Percentiles rank a stretch among this genome's conserved stretches.
phyloP scores from a whole-genome alignment of 2,113 vertebrate species.

The Callopanchax toddi region DNA sequence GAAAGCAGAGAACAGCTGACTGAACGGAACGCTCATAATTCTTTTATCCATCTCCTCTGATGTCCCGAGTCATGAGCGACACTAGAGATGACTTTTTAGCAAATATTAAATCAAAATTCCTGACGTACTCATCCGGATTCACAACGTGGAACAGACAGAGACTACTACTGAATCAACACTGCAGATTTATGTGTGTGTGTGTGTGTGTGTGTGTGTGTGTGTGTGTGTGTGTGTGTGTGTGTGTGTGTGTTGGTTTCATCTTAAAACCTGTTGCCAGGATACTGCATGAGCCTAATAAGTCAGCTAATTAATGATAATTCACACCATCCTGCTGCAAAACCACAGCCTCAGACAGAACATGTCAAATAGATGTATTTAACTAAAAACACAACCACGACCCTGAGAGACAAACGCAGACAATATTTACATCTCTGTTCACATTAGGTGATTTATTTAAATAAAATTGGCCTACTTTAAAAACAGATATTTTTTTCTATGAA shows the following conservation, averaged over 20 bases:
- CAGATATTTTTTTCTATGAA: neutral
- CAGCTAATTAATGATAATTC: constrained; percentile 54
- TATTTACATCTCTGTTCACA: neutral
- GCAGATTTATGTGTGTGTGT: neutral
- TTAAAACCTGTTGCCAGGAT: constrained; percentile 57
- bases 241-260: constrained; percentile 16
- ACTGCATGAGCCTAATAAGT: constrained; percentile 35
- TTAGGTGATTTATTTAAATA: neutral
- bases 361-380: neutral
- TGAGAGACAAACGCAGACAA: neutral
- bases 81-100: constrained; percentile 7
- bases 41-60: constrained; percentile 24
- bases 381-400: neutral
- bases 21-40: neutral
- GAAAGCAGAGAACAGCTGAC: constrained; percentile 18
- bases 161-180: neutral
- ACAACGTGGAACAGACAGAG: constrained; percentile 25
- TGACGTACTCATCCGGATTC: constrained; percentile 18
- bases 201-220: neutral
- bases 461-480: neutral
- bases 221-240: neutral
- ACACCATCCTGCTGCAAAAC: constrained; percentile 13
- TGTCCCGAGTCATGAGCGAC: constrained; percentile 26
- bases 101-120: constrained; percentile 18
- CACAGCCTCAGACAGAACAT: constrained; percentile 5